Evolutionary conservation across 2,888 invertebrate genomes (phyloP), one percentile per base, ranked within the genome.

Genomic region (Acrobasis consociella): DNA sequence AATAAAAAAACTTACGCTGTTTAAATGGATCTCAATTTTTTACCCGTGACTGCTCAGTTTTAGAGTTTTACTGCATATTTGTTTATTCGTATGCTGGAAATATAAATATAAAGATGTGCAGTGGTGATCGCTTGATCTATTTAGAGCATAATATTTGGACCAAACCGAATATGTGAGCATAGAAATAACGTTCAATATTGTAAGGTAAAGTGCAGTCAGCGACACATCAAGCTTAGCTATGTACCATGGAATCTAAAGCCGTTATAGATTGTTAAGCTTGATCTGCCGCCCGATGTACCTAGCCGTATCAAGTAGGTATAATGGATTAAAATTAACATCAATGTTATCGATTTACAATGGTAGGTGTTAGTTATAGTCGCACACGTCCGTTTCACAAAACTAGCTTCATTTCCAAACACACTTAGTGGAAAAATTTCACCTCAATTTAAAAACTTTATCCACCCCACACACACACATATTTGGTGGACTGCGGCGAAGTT

Each of bases 101-200:
- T 13, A n/a, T 13, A 13, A 13, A 46, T 46, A 46, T 31, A 5
- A 31, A 8, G 11, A 3, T 38, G 53, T 1, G 38, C 53, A 53
- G 53, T 53, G n/a, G 38, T 11, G 46, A 38, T n/a, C 15, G 53
- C 15, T 42, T 31, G 11, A 42, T 9, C 53, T 11, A n/a, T 42
- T 13, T 56, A 38, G 38, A 17, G 42, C 56, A 42, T 22, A 22
- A 64, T 65, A 66, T 69, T 69, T 69, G 72, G 71, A 71, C 72
- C 71, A 74, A 73, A 64, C 67, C 63, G 63, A 66, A 62, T 65
- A 65, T 61, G 50, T 46, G 58, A 53, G 39, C 49, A 10, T 51
- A 37, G 42, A 42, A 15, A 51, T 22, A 15, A 55, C 5, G 15
- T 38, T 55, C 37, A 55, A 1, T 9, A 11, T 42, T 15, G 7